phyloP scores from a whole-genome alignment of 2,888 invertebrate species.

The Rhaphigaster nebulosa region DNA sequence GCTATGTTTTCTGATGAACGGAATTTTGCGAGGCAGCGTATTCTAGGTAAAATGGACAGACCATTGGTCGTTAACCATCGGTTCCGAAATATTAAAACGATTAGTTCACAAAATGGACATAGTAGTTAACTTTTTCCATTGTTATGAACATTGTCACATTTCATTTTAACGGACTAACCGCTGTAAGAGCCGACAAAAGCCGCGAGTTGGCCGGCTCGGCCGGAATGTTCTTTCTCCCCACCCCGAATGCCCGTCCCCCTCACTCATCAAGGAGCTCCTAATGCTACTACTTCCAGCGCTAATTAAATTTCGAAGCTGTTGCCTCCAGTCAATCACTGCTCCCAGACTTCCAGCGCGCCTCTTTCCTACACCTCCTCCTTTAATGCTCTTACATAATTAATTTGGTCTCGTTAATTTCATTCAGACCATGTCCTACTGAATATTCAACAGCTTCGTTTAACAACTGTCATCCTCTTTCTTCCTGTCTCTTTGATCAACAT shows the following conservation, averaged over 20 bases:
- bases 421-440: neutral
- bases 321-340: neutral
- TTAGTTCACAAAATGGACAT: too few species aligned
- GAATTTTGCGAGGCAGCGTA: too few species aligned
- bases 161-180: neutral
- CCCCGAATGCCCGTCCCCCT: neutral
- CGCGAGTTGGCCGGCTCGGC: neutral
- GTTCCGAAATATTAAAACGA: too few species aligned
- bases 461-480: constrained; percentile 24
- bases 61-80: too few species aligned
- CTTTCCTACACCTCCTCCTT: neutral
- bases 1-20: too few species aligned
- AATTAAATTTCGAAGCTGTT: neutral
- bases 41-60: too few species aligned
- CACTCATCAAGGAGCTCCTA: neutral
- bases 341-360: neutral
- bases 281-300: neutral
- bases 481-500: constrained; percentile 7
- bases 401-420: constrained; percentile 24
- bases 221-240: neutral
- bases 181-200: neutral
- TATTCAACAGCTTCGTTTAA: constrained; percentile 10
- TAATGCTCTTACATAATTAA: constrained; percentile 39
- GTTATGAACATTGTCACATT: neutral
- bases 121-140: too few species aligned